These are phyloP conservation scores for Diachasma alloeum DNA, from an alignment of 1,140 invertebrate genomes.

Conservation along the genomic window DNA sequence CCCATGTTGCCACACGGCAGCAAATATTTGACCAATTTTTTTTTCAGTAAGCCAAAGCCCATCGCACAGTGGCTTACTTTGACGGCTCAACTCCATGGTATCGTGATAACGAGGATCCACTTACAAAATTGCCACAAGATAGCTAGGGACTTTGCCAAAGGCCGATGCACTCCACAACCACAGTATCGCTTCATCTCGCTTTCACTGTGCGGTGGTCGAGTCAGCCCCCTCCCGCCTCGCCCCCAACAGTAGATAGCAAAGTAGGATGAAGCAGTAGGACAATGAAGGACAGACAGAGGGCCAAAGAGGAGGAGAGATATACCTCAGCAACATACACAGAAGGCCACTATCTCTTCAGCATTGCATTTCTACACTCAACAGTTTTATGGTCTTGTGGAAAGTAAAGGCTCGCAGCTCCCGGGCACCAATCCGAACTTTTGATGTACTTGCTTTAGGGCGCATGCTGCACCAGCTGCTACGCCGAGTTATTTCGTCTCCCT, in stretches of 20 bases:
- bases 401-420: slow-evolving; percentile 46
- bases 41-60: background rate
- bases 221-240: background rate
- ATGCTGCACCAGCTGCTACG: slow-evolving; percentile 41
- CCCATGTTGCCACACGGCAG: background rate
- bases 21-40: background rate
- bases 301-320: background rate
- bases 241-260: background rate
- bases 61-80: background rate
- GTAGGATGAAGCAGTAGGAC: background rate
- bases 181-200: background rate
- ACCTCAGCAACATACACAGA: background rate
- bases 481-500: slow-evolving; percentile 41
- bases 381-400: slow-evolving; percentile 51
- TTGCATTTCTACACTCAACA: slow-evolving; percentile 18
- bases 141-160: background rate
- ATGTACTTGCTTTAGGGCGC: slow-evolving; percentile 48
- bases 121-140: slow-evolving; percentile 9
- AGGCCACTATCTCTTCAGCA: background rate
- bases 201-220: background rate
- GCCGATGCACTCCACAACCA: background rate
- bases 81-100: background rate
- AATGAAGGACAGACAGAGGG: background rate
- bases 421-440: slow-evolving; percentile 49
- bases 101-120: slow-evolving; percentile 5